phyloP scores from a whole-genome alignment of 2,113 vertebrate genomes.

The Megaptera novaeangliae region DNA sequence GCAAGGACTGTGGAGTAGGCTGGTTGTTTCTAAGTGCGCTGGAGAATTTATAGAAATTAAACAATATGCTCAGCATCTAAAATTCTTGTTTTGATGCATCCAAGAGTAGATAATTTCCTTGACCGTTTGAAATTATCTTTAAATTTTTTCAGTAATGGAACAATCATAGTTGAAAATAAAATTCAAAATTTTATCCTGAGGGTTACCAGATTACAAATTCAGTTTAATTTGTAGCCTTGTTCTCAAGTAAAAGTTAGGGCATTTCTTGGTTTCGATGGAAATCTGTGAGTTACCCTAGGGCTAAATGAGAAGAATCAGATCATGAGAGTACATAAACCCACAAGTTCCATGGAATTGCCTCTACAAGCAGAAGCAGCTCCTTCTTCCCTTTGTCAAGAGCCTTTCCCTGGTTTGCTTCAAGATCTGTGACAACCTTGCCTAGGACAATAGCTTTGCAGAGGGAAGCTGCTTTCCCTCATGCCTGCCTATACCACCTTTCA shows the following conservation, averaged over 20 bases:
- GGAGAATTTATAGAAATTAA: neutral
- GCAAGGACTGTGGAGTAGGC: fast-evolving
- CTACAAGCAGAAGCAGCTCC: neutral
- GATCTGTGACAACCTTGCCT: neutral
- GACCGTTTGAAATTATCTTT: neutral
- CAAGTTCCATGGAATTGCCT: neutral
- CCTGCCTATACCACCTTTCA: neutral
- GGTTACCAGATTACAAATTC: neutral
- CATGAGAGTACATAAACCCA: neutral
- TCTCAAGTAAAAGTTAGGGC: neutral
- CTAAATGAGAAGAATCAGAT: neutral
- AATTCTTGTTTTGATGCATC: neutral
- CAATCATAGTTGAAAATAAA: neutral
- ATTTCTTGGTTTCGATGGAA: neutral
- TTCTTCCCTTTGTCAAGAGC: neutral
- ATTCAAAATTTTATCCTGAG: neutral
- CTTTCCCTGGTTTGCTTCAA: neutral
- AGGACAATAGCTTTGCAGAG: neutral
- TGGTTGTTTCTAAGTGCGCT: neutral
- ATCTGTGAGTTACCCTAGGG: neutral
- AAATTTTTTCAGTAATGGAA: neutral
- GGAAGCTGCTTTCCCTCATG: neutral
- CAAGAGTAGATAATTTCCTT: neutral
- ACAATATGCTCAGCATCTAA: neutral
- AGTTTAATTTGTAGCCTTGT: neutral